Evolutionary conservation across 2,113 vertebrate genomes (phyloP).

Genomic region (Tilapia sparmanii): DNA sequence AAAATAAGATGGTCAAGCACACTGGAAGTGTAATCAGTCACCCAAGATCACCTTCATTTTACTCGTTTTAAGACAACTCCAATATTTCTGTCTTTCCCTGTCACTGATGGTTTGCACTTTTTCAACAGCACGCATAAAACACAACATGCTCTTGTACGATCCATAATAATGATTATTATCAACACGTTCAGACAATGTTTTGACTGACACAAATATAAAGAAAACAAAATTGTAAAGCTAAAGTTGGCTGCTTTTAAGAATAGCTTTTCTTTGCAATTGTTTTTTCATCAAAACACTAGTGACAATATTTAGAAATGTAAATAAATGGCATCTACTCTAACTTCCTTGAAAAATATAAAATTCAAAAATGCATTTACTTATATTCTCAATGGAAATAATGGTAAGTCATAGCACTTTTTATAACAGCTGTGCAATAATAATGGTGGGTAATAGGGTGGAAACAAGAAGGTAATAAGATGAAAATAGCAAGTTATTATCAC

Average conservation of each 20-base stretch:
- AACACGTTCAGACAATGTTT: background rate
- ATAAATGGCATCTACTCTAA: background rate
- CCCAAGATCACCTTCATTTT: too few species aligned
- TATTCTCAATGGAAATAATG: background rate
- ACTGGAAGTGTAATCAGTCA: background rate
- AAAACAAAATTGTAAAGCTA: background rate
- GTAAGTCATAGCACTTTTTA: background rate
- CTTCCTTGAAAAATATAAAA: background rate
- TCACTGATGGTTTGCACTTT: background rate
- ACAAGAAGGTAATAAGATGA: background rate
- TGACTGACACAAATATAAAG: background rate
- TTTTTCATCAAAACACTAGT: background rate
- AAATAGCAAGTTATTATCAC: background rate
- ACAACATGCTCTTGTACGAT: background rate
- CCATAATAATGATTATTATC: background rate
- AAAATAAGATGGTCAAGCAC: background rate
- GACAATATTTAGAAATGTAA: background rate
- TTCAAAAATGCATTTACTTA: background rate
- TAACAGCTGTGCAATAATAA: background rate
- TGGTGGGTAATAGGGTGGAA: background rate
- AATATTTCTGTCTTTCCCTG: background rate
- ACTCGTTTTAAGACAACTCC: too few species aligned
- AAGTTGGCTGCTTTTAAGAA: background rate
- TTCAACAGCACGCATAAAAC: background rate
- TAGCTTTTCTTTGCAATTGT: background rate